Base-by-base conservation (phyloP, 2,113 vertebrate genomes). In the Glareola pratincola region DNA sequence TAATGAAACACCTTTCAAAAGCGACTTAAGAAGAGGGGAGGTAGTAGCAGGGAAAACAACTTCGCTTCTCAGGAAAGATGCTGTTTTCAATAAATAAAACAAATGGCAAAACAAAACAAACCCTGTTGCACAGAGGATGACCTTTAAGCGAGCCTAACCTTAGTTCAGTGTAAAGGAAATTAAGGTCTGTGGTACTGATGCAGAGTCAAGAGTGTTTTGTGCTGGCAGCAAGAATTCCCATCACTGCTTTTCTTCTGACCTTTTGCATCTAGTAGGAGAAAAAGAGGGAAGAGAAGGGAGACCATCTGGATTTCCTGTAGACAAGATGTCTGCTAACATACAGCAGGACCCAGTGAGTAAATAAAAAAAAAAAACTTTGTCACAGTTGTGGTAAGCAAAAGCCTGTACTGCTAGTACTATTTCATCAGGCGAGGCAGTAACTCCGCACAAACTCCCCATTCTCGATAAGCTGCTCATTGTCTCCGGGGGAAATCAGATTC, bases 1-100 rank as follows among this genome's bases (percentile, higher is more conserved):
- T 93, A 96, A 96, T 93, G 96, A 95, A 96, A 96, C 94, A 96
- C 93, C 92, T 93, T 93, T 94, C 93, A 96, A 93, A 95, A 90
- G 67, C 85, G 62, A 83, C 92, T 93, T 90, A 37, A 90, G 87
- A 92, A 62, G 29, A 86, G 7, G 9, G 16, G 37, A 93, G 41
- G 71, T 48, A 94, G 93, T 32, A 88, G 82, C 75, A 85, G 37
- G 77, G 47, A 75, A 93, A 94, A 80, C 62, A 82, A 79, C 77
- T 79, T 79, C 36, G 54, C 51, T 90, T 85, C 78, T 83, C 5
- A 5, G 85, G 37, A 91, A 94, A 77, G 63, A 94, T n/a, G 71
- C 90, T 83, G 78, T 73, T 94, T 90, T 95, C 96, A 94, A 96
- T 97, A 97, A 96, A 92, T 83, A 96, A 94, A 96, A 94, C 93